Percentiles rank a stretch among this genome's conserved stretches.
Evolutionary conservation across 37 sponge, comb jelly and placozoan genomes (phyloP).

Genomic region (Axinella damicornis): DNA sequence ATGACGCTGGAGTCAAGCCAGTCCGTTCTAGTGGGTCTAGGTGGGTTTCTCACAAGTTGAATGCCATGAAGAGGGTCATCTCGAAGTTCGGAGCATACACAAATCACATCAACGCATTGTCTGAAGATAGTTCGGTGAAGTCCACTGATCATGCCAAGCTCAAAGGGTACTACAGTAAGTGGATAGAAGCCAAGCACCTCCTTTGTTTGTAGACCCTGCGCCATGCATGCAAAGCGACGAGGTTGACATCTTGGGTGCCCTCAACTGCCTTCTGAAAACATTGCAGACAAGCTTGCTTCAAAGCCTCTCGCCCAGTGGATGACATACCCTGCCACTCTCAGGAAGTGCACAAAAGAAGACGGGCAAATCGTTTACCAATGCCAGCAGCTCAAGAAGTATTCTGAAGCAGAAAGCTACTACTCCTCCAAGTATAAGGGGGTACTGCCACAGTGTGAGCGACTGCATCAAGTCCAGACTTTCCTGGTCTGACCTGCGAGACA

Average conservation of each 20-base stretch:
- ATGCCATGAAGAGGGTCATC: conserved; percentile 72
- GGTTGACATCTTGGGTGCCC: conserved; percentile 62
- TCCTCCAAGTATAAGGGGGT: conserved; percentile 62
- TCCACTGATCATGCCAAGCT: conserved; percentile 75
- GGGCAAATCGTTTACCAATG: conserved; percentile 50
- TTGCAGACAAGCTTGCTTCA: conserved; percentile 57
- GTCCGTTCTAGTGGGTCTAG: conserved; percentile 23
- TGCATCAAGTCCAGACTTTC: conserved; percentile 77
- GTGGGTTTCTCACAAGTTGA: conserved; percentile 55
- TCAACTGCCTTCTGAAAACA: conserved; percentile 62
- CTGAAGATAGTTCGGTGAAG: conserved; percentile 62
- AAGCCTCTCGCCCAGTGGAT: conserved; percentile 66
- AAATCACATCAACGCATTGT: conserved; percentile 58
- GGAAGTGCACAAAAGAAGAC: conserved; percentile 53
- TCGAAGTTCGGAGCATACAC: conserved; percentile 83
- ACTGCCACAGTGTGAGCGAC: conserved; percentile 51
- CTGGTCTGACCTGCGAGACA: conserved; percentile 76
- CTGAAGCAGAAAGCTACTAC: conserved; percentile 46
- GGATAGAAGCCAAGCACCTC: conserved; percentile 76
- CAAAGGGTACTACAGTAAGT: conserved; percentile 57
- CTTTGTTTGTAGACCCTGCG: conserved; percentile 71
- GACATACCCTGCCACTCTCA: conserved; percentile 65
- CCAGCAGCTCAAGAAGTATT: conserved; percentile 43
- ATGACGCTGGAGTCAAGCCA: conserved; percentile 28
- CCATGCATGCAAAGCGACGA: conserved; percentile 56